A percentile compares a stretch with the other conserved stretches of the same genome.
Evolutionary conservation across 2,888 invertebrate species (phyloP).

Genomic region (Serripes groenlandicus): DNA sequence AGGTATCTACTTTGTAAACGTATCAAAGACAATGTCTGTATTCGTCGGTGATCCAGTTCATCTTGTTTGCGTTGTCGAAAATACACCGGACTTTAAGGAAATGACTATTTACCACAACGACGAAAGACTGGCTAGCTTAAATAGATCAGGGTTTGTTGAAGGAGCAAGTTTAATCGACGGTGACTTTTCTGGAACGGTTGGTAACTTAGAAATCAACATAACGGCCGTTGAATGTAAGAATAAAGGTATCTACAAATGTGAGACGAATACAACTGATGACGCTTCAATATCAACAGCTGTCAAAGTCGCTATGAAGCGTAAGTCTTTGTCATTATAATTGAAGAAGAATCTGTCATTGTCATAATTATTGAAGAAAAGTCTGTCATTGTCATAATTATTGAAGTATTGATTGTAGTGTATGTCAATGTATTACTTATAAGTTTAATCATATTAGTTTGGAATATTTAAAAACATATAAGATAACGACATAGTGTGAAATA

Average conservation of each 20-base stretch:
- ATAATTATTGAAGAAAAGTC: too few species aligned
- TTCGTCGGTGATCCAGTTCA: neutral
- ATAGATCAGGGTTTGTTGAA: too few species aligned
- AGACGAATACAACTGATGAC: neutral
- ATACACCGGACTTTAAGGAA: neutral
- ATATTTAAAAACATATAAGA: too few species aligned
- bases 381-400: too few species aligned
- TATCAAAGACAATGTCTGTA: neutral
- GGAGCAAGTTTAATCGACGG: too few species aligned
- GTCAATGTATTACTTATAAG: too few species aligned
- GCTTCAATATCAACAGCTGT: neutral
- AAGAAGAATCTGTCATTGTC: too few species aligned
- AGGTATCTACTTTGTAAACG: too few species aligned
- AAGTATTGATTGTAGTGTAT: too few species aligned
- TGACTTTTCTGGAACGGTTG: neutral
- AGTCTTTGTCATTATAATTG: too few species aligned
- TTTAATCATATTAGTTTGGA: too few species aligned
- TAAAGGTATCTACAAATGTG: neutral
- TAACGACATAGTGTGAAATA: too few species aligned
- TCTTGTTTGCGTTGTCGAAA: neutral
- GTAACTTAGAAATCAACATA: neutral
- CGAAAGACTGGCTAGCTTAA: neutral
- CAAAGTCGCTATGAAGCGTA: neutral
- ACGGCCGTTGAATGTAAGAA: neutral
- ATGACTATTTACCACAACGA: neutral